Evolutionary conservation across 1,140 invertebrate species (phyloP), one percentile per base, ranked within the genome.

Genomic region (Vanessa atalanta): DNA sequence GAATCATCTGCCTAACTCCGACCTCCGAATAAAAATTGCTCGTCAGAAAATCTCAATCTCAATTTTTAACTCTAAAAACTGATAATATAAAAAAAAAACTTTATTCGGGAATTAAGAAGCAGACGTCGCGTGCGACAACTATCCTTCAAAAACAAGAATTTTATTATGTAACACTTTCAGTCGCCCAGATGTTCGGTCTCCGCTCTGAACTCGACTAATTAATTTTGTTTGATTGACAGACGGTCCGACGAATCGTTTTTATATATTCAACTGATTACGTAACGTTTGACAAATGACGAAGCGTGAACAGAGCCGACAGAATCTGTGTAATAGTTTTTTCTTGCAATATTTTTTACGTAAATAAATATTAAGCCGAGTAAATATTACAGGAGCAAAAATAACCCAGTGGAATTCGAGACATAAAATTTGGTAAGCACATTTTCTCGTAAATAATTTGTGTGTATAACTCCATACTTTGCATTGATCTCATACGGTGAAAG

Each of bases 201-300:
- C 61, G 47, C 31, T 55, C 63, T 64, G 70, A 65, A 43, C 31
- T 51, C 16, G 37, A 63, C 70, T 65, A 72, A 72, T 72, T 72
- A 72, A 57, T 72, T 57, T 64, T 47, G 14, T 71, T 64, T 71
- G 63, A 65, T 65, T 72, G 70, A 72, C 70, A 50, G 15, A 15
- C 61, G 14, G 61, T 53, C 61, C 13, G 61, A 57, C 63, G 51
- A 57, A 72, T 65, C 20, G 20, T 50, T 72, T 65, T 64, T 72
- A 31, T 72, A 53, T 72, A 51, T 47, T 47, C 26, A 16, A 53
- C 47, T 67, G 9, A 65, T 72, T 72, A 26, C 70, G 37, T 31
- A 72, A 72, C 50, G 37, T 9, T 13, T 69, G 51, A 60, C 66
- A 57, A 68, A 55, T 47, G 31, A 37, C 3, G 23, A 7, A 23